Evolutionary conservation across 2,888 invertebrate genomes (phyloP), one percentile per base, ranked within the genome.

Genomic region (Eugnorisma glareosa): DNA sequence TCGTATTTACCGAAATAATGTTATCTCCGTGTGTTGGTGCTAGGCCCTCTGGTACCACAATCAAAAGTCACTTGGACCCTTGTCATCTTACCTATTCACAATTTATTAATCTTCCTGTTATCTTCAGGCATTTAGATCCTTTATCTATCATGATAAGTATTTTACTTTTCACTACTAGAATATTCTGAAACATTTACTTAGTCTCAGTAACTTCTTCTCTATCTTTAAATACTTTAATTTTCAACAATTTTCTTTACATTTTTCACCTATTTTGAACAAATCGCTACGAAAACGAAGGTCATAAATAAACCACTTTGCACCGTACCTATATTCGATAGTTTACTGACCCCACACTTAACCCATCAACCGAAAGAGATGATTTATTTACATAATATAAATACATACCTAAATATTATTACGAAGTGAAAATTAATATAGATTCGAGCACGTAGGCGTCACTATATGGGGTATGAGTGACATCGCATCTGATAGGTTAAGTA

Each of bases 341-440:
- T n/a, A 21, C 24, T 35, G 28, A 48, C 35, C 48, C 21, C 40
- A 10, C 24, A 73, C 78, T 77, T 64, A 77, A 66, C 18, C 64
- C 40, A 13, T 78, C 78, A 48, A 51, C 35, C 28, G 43, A 72
- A 59, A 66, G 18, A 48, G 48, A 78, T 79, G 79, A 79, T 79
- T 79, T 73, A 79, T 73, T 48, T 73, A 66, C 48, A 45, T 64
- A 66, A n/a, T 66, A 73, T 35, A 57, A 57, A 72, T 78, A 78
- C 48, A 40, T 57, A 66, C 24, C 35, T 43, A 63, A 70, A 75
- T 40, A 67, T 75, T 76, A 76, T 40, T 75, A 59, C 40, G 15
- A 77, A 70, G 54, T 76, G 59, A 61, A 81, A 81, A 81, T 81
- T 85, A 84, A 84, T 83, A 85, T 40, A 83, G 68, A 69, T 31